These are phyloP conservation scores for Meriones psammophilus DNA, from an alignment of 2,797 vertebrate genomes.

Conservation along the genomic window DNA sequence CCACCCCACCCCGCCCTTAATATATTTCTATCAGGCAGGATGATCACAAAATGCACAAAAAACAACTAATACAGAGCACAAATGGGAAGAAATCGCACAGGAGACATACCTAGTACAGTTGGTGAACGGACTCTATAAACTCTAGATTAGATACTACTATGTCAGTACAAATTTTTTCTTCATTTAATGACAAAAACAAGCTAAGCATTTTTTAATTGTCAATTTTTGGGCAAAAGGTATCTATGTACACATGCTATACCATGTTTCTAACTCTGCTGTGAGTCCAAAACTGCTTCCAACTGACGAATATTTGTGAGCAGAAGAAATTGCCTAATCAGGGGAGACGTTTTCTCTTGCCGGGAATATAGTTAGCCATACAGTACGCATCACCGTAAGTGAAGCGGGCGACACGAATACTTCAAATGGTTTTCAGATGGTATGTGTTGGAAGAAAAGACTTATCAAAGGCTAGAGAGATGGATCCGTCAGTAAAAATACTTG, in stretches of 20 bases:
- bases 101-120: not conserved
- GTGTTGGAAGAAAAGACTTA: not conserved
- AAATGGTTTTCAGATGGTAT: not conserved
- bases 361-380: not conserved
- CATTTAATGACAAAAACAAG: constrained; percentile 19
- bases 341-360: not conserved
- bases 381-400: not conserved
- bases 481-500: not conserved
- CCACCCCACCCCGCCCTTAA: not conserved
- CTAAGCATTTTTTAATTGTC: not conserved
- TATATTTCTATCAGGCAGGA: not conserved
- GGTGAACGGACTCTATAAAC: not conserved
- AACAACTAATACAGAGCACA: not conserved
- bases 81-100: not conserved
- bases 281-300: not conserved
- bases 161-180: not conserved
- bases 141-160: not conserved
- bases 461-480: not conserved
- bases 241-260: not conserved
- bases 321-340: not conserved
- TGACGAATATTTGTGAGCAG: not conserved
- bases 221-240: not conserved
- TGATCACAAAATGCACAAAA: not conserved
- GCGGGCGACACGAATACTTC: not conserved
- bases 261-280: not conserved